Percentiles rank a stretch among this genome's conserved stretches.
These are phyloP conservation scores for Perca fluviatilis DNA, from an alignment of 2,113 vertebrate genomes.

Conservation along the genomic window DNA sequence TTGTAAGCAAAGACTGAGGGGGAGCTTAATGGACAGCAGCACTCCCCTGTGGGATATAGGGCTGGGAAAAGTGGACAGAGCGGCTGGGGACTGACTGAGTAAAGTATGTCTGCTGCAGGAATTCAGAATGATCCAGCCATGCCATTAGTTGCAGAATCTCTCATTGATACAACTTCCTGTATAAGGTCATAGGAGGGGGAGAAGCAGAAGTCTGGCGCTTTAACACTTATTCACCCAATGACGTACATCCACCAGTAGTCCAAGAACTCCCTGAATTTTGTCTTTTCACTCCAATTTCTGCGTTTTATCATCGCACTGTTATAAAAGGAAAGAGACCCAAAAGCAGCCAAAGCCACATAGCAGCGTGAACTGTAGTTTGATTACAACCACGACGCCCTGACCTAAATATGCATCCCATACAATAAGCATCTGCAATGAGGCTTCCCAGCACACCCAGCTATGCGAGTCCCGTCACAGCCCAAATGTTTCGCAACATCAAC, in stretches of 20 bases:
- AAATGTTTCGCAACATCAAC: background rate
- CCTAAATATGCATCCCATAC: conserved; percentile 70
- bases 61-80: conserved; percentile 43
- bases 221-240: conserved; percentile 5
- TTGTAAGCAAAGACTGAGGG: conserved; percentile 40
- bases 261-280: background rate
- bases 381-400: conserved; percentile 54
- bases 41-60: conserved; percentile 37
- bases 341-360: background rate
- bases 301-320: background rate
- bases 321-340: background rate
- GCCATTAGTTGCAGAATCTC: conserved; percentile 20
- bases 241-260: background rate
- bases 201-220: background rate
- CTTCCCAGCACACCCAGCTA: conserved; percentile 3
- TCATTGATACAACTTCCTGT: conserved; percentile 9
- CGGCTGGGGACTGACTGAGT: background rate
- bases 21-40: conserved; percentile 52
- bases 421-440: conserved; percentile 40
- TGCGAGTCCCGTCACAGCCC: background rate
- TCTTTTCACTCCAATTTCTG: background rate
- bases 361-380: conserved; percentile 41
- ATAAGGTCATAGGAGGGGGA: background rate
- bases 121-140: conserved; percentile 3
- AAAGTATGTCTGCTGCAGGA: conserved; percentile 34